Evolutionary conservation across 2,113 vertebrate genomes (phyloP), one percentile per base, ranked within the genome.

Genomic region (Hippoglossus stenolepis): DNA sequence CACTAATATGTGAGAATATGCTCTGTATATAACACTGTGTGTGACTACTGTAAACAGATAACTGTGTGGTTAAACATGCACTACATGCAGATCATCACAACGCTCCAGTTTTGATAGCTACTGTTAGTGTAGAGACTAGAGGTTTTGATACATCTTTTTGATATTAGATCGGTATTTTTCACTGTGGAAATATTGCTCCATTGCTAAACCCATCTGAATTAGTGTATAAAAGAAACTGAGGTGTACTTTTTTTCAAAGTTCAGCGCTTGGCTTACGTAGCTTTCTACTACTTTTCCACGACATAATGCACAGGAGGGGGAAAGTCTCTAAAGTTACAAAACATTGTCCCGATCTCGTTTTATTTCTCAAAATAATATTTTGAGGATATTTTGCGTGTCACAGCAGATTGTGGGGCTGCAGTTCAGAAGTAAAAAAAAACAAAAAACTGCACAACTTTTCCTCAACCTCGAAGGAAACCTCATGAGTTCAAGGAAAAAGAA

Each of bases 121-220:
- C 58, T 64, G 62, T 45, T 23, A 10, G n/a, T 54, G 24, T 85
- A 84, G 79, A 75, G 40, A 76, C 59, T 86, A 84, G 76, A 53
- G n/a, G 75, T 89, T 91, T 88, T 88, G 87, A 91, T 90, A 88
- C 67, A 68, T 87, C 67, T 81, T 90, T 91, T 91, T 91, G 82
- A 91, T 85, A 90, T 75, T 86, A 90, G 82, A 90, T 85, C 38
- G 2, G 78, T 88, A 89, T 92, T 91, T 91, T 91, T 89, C 84
- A 89, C 84, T 63, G 69, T 77, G 40, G 74, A 65, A 31, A 45
- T 65, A 38, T 65, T 3, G 47, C 3, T 70, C 53, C 59, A 49
- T 78, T 0, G 23, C 15, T 70, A 47, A 73, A 51, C 13, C n/a
- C 45, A 15, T 67, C 57, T 17, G 13, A 49, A 49, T 17, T 49